phyloP scores from a whole-genome alignment of 37 sponge, comb jelly and placozoan genomes.

The Ianthella basta region DNA sequence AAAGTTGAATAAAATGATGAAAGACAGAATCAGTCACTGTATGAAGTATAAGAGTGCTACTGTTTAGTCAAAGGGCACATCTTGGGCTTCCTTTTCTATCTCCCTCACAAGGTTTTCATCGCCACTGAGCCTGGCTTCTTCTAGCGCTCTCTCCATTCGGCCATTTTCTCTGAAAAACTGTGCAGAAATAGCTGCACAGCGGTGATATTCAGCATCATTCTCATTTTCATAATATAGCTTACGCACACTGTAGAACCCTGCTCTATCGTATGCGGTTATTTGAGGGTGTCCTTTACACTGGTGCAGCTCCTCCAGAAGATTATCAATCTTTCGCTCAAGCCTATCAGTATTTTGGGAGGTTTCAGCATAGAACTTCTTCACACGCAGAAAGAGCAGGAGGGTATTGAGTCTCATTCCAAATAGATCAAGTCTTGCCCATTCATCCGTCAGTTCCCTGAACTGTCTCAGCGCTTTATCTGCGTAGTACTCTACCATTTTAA shows the following conservation, averaged over 20 bases:
- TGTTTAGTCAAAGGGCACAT: no score
- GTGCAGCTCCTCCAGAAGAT: neutral
- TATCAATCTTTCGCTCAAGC: neutral
- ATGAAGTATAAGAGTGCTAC: no score
- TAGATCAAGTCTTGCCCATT: neutral
- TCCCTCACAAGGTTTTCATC: neutral
- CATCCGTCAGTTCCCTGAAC: neutral
- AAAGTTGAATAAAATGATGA: no score
- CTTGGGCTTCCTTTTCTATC: neutral
- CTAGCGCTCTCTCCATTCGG: slow-evolving; percentile 3
- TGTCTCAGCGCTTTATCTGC: neutral
- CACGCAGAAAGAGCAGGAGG: neutral
- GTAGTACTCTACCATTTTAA: neutral
- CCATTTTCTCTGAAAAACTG: neutral
- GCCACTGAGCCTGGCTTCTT: slow-evolving; percentile 6
- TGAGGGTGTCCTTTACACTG: neutral
- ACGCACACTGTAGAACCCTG: slow-evolving; percentile 3
- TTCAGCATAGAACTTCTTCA: neutral
- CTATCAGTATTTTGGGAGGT: neutral
- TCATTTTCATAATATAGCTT: neutral
- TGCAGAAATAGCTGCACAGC: neutral
- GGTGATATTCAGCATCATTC: neutral
- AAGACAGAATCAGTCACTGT: no score
- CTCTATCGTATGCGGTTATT: neutral
- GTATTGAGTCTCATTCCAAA: slow-evolving; percentile 1